Evolutionary conservation across 2,797 vertebrate species (phyloP), one percentile per base, ranked within the genome.

Genomic region (Galagoides demidoff): DNA sequence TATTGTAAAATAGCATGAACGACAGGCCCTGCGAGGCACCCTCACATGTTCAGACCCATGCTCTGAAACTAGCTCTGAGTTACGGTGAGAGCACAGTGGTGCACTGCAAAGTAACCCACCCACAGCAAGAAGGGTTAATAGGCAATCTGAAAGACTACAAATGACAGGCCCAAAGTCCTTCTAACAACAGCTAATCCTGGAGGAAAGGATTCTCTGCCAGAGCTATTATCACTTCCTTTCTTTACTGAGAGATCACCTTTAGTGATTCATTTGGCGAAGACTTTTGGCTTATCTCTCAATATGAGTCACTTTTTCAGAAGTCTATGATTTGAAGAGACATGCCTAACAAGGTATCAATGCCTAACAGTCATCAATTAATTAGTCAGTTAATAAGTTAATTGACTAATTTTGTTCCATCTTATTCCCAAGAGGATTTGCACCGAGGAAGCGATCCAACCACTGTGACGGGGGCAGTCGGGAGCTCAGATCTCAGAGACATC

Each of bases 291-390:
- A 86, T 14, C 76, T 63, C 39, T 89, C 61, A 73, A 52, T 49
- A 55, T 88, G 70, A 92, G 59, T 49, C 34, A 66, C 66, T 84
- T 89, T 86, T 96, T 73, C 55, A 83, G 92, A 92, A 95, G 29
- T 11, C 39, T 77, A 23, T 85, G 76, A 63, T 85, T 92, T 94
- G 85, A 64, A 89, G 84, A 96, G 88, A 61, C 49, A 52, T 52
- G 70, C n/a, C 49, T 17, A 52, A 52, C 49, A 52, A 52, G 49
- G 49, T 52, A 92, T 74, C 70, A 57, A 74, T 77, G 59, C n/a
- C 85, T 52, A 92, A 85, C n/a, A 88, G 78, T 94, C 13, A 55
- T 59, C 76, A 64, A 84, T 85, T 76, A 77, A 88, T 84, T 90
- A 55, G 45, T 55, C 39, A 63, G 57, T 74, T 78, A 85, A 45